A percentile compares a stretch with the other conserved stretches of the same genome.
Evolutionary conservation across 2,888 invertebrate genomes (phyloP).

Genomic region (Pogonocherus hispidulus): DNA sequence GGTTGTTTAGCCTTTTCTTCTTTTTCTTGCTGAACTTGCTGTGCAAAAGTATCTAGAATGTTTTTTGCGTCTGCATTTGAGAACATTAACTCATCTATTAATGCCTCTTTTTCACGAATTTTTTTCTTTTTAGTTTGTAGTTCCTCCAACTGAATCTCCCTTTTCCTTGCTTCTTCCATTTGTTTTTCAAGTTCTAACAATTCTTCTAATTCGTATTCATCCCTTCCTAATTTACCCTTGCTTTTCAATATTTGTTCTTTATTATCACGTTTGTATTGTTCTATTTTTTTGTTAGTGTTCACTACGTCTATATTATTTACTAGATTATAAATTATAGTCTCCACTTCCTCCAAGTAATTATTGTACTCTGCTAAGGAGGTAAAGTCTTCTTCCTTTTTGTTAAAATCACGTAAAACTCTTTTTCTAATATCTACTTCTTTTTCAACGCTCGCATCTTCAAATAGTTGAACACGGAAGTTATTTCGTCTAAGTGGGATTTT

Average conservation of each 20-base stretch:
- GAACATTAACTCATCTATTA: slow-evolving; percentile 96
- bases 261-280: slow-evolving; percentile 92
- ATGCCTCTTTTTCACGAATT: slow-evolving; percentile 88
- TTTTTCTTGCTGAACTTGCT: slow-evolving; percentile 76
- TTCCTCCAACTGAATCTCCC: slow-evolving; percentile 79
- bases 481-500: slow-evolving; percentile 87
- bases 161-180: slow-evolving; percentile 80
- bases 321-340: slow-evolving; percentile 91
- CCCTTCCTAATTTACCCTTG: slow-evolving; percentile 81
- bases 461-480: slow-evolving; percentile 94
- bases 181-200: slow-evolving; percentile 86
- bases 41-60: slow-evolving; percentile 85
- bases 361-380: slow-evolving; percentile 86
- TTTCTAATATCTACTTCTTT: slow-evolving; percentile 97
- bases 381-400: slow-evolving; percentile 97
- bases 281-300: slow-evolving; percentile 90
- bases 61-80: slow-evolving; percentile 91
- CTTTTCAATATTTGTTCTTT: slow-evolving; percentile 86
- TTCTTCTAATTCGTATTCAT: slow-evolving; percentile 90
- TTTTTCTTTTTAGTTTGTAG: slow-evolving; percentile 84
- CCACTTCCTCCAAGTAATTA: slow-evolving; percentile 96
- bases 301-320: slow-evolving; percentile 90
- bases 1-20: slow-evolving; percentile 69
- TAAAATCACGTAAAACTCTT: slow-evolving; percentile 89
- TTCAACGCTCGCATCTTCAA: slow-evolving; percentile 96